phyloP scores from a whole-genome alignment of 2,113 vertebrate genomes.

The Salvelinus namaycush region DNA sequence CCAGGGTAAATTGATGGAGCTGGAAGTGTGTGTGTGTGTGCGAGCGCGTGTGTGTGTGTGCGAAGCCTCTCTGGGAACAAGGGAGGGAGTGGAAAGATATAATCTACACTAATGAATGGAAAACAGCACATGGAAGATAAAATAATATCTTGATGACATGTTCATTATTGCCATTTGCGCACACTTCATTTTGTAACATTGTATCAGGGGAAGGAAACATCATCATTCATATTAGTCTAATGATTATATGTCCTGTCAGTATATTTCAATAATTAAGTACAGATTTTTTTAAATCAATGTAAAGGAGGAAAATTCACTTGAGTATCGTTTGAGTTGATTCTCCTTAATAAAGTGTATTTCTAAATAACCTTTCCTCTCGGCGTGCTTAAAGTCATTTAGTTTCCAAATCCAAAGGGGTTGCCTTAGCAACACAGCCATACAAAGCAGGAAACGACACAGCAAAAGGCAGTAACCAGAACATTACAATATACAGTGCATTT shows the following conservation, averaged over 20 bases:
- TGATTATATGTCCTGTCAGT: background rate
- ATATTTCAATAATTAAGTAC: background rate
- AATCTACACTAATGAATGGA: background rate
- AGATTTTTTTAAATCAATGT: background rate
- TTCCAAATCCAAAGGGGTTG: background rate
- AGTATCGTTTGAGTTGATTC: too few species aligned
- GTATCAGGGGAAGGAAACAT: background rate
- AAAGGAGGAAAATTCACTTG: too few species aligned
- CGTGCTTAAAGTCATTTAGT: background rate
- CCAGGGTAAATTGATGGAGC: constrained; percentile 18
- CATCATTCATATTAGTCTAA: background rate
- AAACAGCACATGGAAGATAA: background rate
- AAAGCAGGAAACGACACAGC: background rate
- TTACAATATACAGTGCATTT: too few species aligned
- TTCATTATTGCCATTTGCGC: background rate
- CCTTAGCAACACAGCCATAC: background rate
- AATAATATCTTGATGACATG: background rate
- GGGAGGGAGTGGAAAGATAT: background rate
- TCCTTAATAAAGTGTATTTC: too few species aligned
- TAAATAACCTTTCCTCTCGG: too few species aligned
- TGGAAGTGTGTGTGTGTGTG: background rate
- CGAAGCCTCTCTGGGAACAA: background rate
- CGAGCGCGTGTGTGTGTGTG: too few species aligned
- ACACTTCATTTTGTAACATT: background rate
- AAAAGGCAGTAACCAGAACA: too few species aligned